Conservation (phyloP, 30 jellyfish, hydroid and myxozoan species). For the Cassiopea andromeda region DNA sequence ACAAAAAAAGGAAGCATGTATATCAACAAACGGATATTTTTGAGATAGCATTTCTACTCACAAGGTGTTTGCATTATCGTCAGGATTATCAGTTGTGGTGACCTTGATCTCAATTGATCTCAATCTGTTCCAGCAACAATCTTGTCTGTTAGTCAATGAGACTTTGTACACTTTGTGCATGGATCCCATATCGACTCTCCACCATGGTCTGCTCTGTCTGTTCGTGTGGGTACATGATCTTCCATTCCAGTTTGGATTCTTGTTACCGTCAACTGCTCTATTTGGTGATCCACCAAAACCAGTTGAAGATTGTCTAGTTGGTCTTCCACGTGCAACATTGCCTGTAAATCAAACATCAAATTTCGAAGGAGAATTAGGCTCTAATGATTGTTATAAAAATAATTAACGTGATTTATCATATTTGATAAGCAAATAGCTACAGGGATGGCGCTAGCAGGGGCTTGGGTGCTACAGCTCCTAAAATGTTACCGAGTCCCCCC, state of each 20-base stretch:
- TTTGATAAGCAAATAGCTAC: background rate
- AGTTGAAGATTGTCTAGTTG: slow-evolving; percentile 69
- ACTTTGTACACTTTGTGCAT: slow-evolving; percentile 31
- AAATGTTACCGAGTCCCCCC: too few relatives aligned
- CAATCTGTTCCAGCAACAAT: slow-evolving; percentile 56
- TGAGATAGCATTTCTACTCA: background rate
- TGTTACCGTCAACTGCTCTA: slow-evolving; percentile 75
- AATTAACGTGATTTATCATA: background rate
- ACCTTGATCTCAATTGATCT: slow-evolving; percentile 46
- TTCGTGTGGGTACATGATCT: slow-evolving; percentile 64
- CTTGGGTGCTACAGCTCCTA: too few relatives aligned
- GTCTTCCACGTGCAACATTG: slow-evolving; percentile 58
- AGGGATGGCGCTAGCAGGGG: background rate
- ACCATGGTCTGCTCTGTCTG: slow-evolving; percentile 54
- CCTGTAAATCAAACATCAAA: slow-evolving; percentile 4
- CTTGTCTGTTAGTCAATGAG: slow-evolving; percentile 51
- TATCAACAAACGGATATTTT: too few relatives aligned
- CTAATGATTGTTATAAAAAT: background rate
- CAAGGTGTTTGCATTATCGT: slow-evolving; percentile 34
- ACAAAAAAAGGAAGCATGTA: too few relatives aligned
- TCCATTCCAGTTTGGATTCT: slow-evolving; percentile 48
- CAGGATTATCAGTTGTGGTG: slow-evolving; percentile 46
- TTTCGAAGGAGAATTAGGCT: background rate
- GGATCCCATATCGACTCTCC: slow-evolving; percentile 64
- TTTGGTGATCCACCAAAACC: slow-evolving; percentile 60